These are phyloP conservation scores for Echeneis naucrates DNA, from an alignment of 2,797 vertebrate genomes.

Conservation along the genomic window DNA sequence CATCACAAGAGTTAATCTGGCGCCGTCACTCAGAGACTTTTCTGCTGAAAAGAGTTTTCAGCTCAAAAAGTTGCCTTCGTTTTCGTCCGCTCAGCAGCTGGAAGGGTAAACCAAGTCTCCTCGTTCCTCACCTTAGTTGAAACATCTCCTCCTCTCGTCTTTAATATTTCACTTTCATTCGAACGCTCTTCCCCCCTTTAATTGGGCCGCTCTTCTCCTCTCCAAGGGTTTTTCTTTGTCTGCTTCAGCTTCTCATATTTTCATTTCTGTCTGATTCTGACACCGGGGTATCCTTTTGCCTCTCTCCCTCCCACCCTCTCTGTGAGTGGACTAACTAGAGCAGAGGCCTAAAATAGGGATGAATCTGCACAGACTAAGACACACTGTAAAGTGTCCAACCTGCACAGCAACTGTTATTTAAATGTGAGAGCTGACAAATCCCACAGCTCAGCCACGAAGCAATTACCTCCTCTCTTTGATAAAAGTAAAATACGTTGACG, in stretches of 20 bases:
- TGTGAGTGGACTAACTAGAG: slow-evolving; percentile 76
- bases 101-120: slow-evolving; percentile 30
- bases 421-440: slow-evolving; percentile 64
- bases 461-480: background rate
- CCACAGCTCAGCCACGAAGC: slow-evolving; percentile 21
- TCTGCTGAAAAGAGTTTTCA: slow-evolving; percentile 22
- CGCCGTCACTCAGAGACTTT: slow-evolving; percentile 18
- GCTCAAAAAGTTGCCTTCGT: slow-evolving; percentile 19
- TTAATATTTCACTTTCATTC: slow-evolving; percentile 45
- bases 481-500: slow-evolving; percentile 11
- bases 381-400: slow-evolving; percentile 46
- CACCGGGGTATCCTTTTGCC: slow-evolving; percentile 8
- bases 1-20: slow-evolving; percentile 4
- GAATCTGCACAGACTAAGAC: slow-evolving; percentile 33
- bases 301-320: slow-evolving; percentile 20
- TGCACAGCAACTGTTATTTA: slow-evolving; percentile 62
- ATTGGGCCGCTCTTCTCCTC: slow-evolving; percentile 4
- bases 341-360: slow-evolving; percentile 81
- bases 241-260: slow-evolving; percentile 27
- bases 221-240: slow-evolving; percentile 17
- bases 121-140: slow-evolving; percentile 30
- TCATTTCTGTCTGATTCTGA: slow-evolving; percentile 19
- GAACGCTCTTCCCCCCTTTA: background rate
- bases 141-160: slow-evolving; percentile 10
- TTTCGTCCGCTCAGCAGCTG: slow-evolving; percentile 45